Evolutionary conservation across 1,140 invertebrate genomes (phyloP).

Genomic region (Drosophila equinoxialis): DNA sequence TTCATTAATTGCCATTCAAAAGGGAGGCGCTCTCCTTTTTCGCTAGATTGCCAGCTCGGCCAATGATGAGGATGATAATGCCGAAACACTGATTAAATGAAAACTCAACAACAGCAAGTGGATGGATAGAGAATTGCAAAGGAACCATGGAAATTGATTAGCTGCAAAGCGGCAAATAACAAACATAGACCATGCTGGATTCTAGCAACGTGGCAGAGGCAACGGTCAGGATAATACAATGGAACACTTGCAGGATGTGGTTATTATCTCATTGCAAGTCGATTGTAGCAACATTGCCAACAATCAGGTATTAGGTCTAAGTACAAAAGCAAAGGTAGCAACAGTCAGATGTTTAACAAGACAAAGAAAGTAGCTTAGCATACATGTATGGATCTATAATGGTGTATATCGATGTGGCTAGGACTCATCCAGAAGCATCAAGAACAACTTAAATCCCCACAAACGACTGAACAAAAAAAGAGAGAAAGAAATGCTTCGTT

Average conservation of each 20-base stretch:
- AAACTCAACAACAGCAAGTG: constrained; percentile 27
- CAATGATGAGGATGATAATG: neutral
- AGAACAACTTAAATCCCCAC: constrained; percentile 46
- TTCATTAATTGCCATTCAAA: constrained; percentile 16
- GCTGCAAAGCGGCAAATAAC: constrained; percentile 28
- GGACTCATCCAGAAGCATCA: neutral
- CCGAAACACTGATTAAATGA: constrained; percentile 36
- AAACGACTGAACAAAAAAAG: neutral
- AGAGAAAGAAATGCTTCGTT: neutral
- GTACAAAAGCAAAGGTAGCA: constrained; percentile 56
- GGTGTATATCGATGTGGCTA: neutral
- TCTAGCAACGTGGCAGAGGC: constrained; percentile 36
- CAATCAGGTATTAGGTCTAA: constrained; percentile 69
- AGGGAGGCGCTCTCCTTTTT: constrained; percentile 36
- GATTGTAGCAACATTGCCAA: constrained; percentile 42
- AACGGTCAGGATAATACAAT: neutral
- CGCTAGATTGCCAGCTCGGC: neutral
- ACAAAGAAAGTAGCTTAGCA: constrained; percentile 38
- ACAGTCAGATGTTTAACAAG: constrained; percentile 41
- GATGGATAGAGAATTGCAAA: constrained; percentile 3
- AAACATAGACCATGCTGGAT: constrained; percentile 34
- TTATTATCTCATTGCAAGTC: constrained; percentile 74
- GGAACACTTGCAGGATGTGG: constrained; percentile 17
- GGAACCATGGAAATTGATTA: constrained; percentile 65
- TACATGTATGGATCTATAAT: constrained; percentile 6